These are phyloP conservation scores for Aulostomus chinensis DNA, from an alignment of 2,797 vertebrate genomes.

Conservation along the genomic window DNA sequence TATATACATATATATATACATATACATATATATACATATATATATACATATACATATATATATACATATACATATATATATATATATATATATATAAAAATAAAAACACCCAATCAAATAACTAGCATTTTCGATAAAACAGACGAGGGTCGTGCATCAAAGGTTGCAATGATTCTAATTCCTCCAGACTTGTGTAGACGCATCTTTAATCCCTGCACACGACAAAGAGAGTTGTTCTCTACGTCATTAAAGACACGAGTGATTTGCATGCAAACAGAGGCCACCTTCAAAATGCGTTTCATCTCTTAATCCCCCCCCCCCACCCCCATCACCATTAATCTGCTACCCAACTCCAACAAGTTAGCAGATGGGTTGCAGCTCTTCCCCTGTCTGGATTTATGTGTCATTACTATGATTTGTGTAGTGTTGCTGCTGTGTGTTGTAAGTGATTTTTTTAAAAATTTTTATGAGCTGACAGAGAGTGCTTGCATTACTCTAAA, in stretches of 20 bases:
- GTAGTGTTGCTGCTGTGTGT: conserved; percentile 1
- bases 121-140: too few species aligned
- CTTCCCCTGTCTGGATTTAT: conserved; percentile 48
- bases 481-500: conserved; percentile 32
- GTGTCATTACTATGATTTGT: conserved; percentile 52
- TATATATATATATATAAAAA: too few species aligned
- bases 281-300: conserved; percentile 33
- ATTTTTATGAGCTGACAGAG: conserved; percentile 16
- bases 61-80: too few species aligned
- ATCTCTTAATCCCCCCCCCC: conserved; percentile 63
- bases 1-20: too few species aligned
- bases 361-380: conserved; percentile 62
- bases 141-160: too few species aligned
- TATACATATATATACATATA: too few species aligned
- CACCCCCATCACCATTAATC: conserved; percentile 56
- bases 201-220: conserved; percentile 37
- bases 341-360: conserved; percentile 30
- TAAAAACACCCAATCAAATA: too few species aligned
- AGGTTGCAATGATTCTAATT: neutral
- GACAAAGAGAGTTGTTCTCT: conserved; percentile 27
- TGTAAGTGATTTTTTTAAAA: too few species aligned
- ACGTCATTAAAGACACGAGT: conserved; percentile 19
- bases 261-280: conserved; percentile 53
- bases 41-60: too few species aligned
- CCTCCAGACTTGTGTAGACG: conserved; percentile 21